These are phyloP conservation scores for Meteorus sp. DNA, from an alignment of 1,140 invertebrate species.

Conservation along the genomic window DNA sequence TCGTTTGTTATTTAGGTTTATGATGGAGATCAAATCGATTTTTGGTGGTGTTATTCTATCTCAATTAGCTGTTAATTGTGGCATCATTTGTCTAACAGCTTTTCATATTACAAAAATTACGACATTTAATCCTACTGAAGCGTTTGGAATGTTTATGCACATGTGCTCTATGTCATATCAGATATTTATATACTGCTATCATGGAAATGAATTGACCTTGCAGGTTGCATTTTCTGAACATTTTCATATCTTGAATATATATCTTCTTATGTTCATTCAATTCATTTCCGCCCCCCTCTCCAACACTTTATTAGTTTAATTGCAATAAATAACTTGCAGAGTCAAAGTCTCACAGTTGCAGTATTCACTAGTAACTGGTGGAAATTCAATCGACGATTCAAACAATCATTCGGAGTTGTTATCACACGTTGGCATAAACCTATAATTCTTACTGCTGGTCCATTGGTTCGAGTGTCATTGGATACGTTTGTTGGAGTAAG, in stretches of 20 bases:
- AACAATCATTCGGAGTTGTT: slow-evolving; percentile 50
- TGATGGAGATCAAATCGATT: slow-evolving; percentile 35
- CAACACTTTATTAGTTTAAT: too few species aligned
- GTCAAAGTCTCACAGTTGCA: slow-evolving; percentile 44
- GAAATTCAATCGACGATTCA: slow-evolving; percentile 41
- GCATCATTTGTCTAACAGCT: slow-evolving; percentile 60
- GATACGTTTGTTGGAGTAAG: slow-evolving; percentile 24
- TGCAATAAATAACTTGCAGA: slow-evolving; percentile 34
- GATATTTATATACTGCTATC: slow-evolving; percentile 62
- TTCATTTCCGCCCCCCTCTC: too few species aligned
- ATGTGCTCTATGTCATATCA: slow-evolving; percentile 59
- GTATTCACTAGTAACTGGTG: slow-evolving; percentile 58
- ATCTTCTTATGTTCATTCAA: background rate
- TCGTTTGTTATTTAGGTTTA: slow-evolving; percentile 34
- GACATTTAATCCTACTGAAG: slow-evolving; percentile 45
- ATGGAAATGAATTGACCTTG: slow-evolving; percentile 57
- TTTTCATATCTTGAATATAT: background rate
- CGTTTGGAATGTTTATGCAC: slow-evolving; percentile 55
- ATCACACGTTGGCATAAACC: slow-evolving; percentile 55
- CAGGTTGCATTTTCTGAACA: slow-evolving; percentile 43
- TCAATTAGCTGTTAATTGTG: slow-evolving; percentile 58
- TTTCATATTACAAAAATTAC: slow-evolving; percentile 53
- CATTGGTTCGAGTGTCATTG: slow-evolving; percentile 55
- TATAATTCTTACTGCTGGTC: slow-evolving; percentile 54
- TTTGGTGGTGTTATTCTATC: slow-evolving; percentile 56